phyloP scores from a whole-genome alignment of 2,888 invertebrate genomes.

The Sussaba pulchella region DNA sequence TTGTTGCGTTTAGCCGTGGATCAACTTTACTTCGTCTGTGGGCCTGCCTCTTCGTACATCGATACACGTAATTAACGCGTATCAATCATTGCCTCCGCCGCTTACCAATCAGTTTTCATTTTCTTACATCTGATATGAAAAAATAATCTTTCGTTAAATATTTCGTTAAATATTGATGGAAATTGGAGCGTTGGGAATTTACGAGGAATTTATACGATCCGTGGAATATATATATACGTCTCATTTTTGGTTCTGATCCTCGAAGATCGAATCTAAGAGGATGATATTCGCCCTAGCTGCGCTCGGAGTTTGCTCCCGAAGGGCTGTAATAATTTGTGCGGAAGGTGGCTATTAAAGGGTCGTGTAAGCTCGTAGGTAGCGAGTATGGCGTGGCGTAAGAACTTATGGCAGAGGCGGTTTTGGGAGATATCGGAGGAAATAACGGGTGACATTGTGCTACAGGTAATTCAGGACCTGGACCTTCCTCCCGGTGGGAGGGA shows the following conservation, averaged over 20 bases:
- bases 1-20: conserved; percentile 21
- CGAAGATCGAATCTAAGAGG: no score
- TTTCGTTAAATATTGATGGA: conserved; percentile 20
- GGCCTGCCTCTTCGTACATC: conserved; percentile 20
- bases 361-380: conserved; percentile 43
- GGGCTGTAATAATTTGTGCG: conserved; percentile 19
- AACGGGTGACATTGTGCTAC: conserved; percentile 46
- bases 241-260: not conserved
- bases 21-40: not conserved
- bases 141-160: conserved; percentile 26
- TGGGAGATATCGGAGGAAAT: conserved; percentile 13
- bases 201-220: conserved; percentile 16
- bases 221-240: not conserved
- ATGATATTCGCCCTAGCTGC: no score
- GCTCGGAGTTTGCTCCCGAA: not conserved
- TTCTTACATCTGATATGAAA: conserved; percentile 42
- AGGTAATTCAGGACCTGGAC: conserved; percentile 52
- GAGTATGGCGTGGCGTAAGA: not conserved
- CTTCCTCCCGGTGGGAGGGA: no score
- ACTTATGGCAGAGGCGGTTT: conserved; percentile 6
- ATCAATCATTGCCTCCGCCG: conserved; percentile 55
- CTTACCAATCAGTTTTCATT: conserved; percentile 34
- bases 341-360: conserved; percentile 32
- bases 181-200: conserved; percentile 38
- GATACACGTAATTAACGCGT: conserved; percentile 63